Base-by-base conservation (phyloP, 2,888 invertebrate species). In the Prosopocoilus inquinatus region DNA sequence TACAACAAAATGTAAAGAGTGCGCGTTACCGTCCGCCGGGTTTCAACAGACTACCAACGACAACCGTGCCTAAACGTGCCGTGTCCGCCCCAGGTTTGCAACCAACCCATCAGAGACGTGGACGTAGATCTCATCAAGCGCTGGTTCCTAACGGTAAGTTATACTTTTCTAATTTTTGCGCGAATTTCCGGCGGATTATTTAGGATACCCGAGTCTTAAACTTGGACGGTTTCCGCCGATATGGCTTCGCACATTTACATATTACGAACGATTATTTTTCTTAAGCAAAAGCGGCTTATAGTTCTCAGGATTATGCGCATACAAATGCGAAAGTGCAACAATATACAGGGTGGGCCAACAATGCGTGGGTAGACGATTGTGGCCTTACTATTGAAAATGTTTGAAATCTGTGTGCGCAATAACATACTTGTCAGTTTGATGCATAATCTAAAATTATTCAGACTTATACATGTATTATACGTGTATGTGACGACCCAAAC, bases 21-120 rank as follows among this genome's bases (percentile, higher is more conserved):
- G 93, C 93, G 39, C 81, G 94, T 36, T 94, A 94, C 75, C 81
- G 94, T 3, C 91, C 94, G 1, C 92, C 93, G 0, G 92, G 90
- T 1, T 89, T 89, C 77, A 83, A 84, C 34, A 83, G 89, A 41
- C 79, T 79, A 60, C 77, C 75, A 57, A 63, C 76, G 3, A 73
- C 76, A 43, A 67, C 72, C n/a, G 78, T 79, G 54, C 87, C 89
- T 0, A 90, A 90, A 64, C 80, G 91, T 33, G 87, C 90, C 0
- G 85, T 87, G 7, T 89, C 88, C 12, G 88, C 89, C 0, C 88
- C 89, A 2, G 90, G 90, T 0, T 79, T 91, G 35, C 90, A 90
- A 63, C 86, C 84, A 20, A 78, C 81, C 13, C 85, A 84, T 68
- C 82, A 79, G 64, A 80, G 81, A 60, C 81, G 84, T 64, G 84